Percentiles rank a stretch among this genome's conserved stretches.
phyloP scores from a whole-genome alignment of 2,797 vertebrate species.

The Diceros bicornis region DNA sequence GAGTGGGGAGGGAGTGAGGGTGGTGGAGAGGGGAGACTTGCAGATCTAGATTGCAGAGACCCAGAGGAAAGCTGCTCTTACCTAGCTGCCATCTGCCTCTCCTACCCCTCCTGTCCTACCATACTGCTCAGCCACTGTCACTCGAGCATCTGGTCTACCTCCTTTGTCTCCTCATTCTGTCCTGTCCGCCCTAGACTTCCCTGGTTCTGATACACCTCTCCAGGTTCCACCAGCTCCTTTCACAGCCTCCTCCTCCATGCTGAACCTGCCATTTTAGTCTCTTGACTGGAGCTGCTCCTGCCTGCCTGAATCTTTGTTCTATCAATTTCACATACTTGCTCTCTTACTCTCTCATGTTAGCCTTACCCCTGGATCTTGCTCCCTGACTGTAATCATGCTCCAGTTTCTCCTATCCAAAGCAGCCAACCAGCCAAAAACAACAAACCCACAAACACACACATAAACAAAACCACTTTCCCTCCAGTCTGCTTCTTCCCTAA shows the following conservation, averaged over 20 bases:
- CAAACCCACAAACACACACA: background rate
- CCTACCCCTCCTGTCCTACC: fast-evolving
- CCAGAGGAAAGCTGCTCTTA: background rate
- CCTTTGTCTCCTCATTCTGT: background rate
- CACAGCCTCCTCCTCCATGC: background rate
- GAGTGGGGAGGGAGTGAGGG: background rate
- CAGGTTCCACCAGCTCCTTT: background rate
- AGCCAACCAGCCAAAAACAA: background rate
- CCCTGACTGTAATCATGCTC: background rate
- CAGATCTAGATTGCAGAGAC: background rate
- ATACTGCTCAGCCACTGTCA: background rate
- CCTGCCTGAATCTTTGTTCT: background rate
- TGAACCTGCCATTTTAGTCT: background rate
- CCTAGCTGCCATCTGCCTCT: background rate
- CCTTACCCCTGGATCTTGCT: background rate
- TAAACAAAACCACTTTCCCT: background rate
- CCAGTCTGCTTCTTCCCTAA: background rate
- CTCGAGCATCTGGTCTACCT: background rate
- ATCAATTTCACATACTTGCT: fast-evolving
- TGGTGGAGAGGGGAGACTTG: background rate
- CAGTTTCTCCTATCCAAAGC: background rate
- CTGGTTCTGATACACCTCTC: background rate
- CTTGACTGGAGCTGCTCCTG: background rate
- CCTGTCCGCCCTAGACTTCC: background rate
- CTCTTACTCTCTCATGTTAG: background rate